Base-by-base conservation (phyloP, 2,888 invertebrate species). In the Aphidius colemani region DNA sequence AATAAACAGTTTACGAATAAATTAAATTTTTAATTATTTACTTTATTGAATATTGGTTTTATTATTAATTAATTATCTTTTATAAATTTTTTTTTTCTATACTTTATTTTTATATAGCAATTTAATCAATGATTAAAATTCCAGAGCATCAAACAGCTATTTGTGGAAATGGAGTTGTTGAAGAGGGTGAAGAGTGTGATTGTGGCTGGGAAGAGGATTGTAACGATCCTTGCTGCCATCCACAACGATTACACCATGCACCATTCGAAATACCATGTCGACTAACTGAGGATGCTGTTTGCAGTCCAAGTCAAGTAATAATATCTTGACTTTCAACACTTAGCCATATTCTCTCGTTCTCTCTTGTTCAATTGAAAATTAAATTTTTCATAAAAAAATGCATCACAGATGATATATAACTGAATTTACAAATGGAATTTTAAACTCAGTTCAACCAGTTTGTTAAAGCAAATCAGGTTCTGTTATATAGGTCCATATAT, bases 121-220 rank as follows among this genome's bases (percentile, higher is more conserved):
- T 30, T 30, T 0, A 30, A 72, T 71, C 70, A 69, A 71, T 73
- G 67, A 67, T 67, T 43, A 30, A 30, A 55, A 66, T 78, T 82
- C 7, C 84, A 93, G 96, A 94, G 80, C 92, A 94, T 41, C 93
- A 95, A 81, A 90, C 90, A 64, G 92, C 97, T 1, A 94, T 97
- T 79, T 98, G 98, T 83, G 98, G 98, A 61, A 98, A 98, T 83
- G 95, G 96, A 43, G 95, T 98, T 53, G 95, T 95, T 50, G 98
- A 98, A 81, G 90, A 90, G 59, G 95, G 93, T 13, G 98, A 98
- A 84, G 92, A 98, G 82, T 98, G 98, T 81, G 98, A 98, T 84
- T 98, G 98, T 82, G 98, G 98, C 61, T 96, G 95, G 94, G 94
- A 94, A 75, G 93, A 95, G 74, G 96, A 97, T 78, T 98, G 98